These are phyloP conservation scores for Criorhina ranunculi DNA, from an alignment of 2,888 invertebrate genomes.

Conservation along the genomic window DNA sequence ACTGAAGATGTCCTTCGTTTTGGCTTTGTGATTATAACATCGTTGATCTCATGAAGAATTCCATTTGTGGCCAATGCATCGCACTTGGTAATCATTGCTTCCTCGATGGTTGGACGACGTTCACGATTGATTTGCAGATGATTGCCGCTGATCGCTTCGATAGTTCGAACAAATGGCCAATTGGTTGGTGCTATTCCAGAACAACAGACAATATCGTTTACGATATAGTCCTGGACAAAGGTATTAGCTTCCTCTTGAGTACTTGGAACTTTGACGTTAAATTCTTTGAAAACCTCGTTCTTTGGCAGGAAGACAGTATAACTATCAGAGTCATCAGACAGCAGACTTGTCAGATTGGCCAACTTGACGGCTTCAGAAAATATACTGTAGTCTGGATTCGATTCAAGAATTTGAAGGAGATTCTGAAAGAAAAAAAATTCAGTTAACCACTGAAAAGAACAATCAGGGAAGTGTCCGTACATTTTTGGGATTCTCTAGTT, in stretches of 20 bases:
- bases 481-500: constrained; percentile 84
- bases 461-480: constrained; percentile 76
- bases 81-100: constrained; percentile 84
- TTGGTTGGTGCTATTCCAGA: constrained; percentile 84
- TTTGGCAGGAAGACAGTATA: constrained; percentile 84
- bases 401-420: constrained; percentile 81
- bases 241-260: constrained; percentile 80
- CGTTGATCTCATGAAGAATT: constrained; percentile 84
- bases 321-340: constrained; percentile 81
- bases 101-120: constrained; percentile 84
- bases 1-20: constrained; percentile 19
- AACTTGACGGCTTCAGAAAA: constrained; percentile 82
- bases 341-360: constrained; percentile 82
- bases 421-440: constrained; percentile 78
- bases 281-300: constrained; percentile 83
- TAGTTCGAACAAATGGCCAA: constrained; percentile 84
- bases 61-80: constrained; percentile 84
- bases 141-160: constrained; percentile 82
- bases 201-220: constrained; percentile 84
- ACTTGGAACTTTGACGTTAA: constrained; percentile 80
- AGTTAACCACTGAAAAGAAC: background rate
- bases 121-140: constrained; percentile 83
- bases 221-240: constrained; percentile 83
- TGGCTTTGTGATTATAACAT: constrained; percentile 81
- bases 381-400: constrained; percentile 83